Conservation (phyloP, 92 coral and sea anemone genomes). For the Palythoa caribaeorum region DNA sequence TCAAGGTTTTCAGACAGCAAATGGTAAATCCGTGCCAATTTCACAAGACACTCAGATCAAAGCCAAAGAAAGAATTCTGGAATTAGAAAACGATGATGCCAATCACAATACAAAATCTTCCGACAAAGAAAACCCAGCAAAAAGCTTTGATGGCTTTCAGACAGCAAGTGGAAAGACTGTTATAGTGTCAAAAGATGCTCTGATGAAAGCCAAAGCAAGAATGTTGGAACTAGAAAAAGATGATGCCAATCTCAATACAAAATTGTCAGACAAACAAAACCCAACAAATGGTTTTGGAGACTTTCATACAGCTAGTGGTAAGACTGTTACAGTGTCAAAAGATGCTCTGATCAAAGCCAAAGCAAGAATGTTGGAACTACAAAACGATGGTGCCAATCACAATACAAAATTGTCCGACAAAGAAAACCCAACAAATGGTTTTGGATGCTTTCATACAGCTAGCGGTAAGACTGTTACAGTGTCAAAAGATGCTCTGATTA, state of each 20-base stretch:
- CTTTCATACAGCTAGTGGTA: conserved; percentile 74
- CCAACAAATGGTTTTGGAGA: conserved; percentile 19
- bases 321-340: conserved; percentile 60
- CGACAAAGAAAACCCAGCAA: too few relatives aligned
- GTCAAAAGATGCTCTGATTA: conserved; percentile 72
- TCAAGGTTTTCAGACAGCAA: conserved; percentile 74
- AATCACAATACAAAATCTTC: too few relatives aligned
- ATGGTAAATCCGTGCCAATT: conserved; percentile 66
- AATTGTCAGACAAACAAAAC: background rate
- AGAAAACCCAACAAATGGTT: background rate
- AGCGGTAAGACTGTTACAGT: conserved; percentile 65
- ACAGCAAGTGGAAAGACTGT: too few relatives aligned
- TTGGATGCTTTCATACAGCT: conserved; percentile 73
- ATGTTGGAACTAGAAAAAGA: background rate
- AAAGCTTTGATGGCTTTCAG: too few relatives aligned
- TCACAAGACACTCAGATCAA: conserved; percentile 74
- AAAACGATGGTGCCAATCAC: background rate
- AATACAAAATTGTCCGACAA: too few relatives aligned
- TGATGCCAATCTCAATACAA: background rate
- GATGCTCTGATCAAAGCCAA: conserved; percentile 68
- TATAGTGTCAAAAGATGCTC: background rate
- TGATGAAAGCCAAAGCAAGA: conserved; percentile 24
- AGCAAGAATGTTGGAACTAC: background rate
- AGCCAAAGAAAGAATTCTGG: conserved; percentile 45
- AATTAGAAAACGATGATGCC: conserved; percentile 21